A percentile compares a stretch with the other conserved stretches of the same genome.
These are phyloP conservation scores for Geotrypetes seraphini DNA, from an alignment of 2,797 vertebrate species.

Conservation along the genomic window DNA sequence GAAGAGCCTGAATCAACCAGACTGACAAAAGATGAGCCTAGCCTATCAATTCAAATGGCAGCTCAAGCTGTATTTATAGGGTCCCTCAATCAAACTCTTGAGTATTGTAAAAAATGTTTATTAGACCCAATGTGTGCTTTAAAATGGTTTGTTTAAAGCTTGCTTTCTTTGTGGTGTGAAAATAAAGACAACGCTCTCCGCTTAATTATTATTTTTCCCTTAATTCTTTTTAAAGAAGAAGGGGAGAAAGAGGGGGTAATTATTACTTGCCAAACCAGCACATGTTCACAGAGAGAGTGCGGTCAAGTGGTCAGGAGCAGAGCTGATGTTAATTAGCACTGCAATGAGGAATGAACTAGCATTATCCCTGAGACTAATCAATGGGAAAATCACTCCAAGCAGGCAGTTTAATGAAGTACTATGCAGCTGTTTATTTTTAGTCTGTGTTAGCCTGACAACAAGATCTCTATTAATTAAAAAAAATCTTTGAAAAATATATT, in stretches of 20 bases:
- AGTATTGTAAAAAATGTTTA: conserved; percentile 16
- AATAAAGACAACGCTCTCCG: conserved; percentile 8
- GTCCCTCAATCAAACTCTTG: conserved; percentile 23
- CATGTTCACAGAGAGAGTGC: conserved; percentile 51
- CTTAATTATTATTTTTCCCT: conserved; percentile 21
- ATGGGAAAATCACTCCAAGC: conserved; percentile 88
- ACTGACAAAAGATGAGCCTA: conserved; percentile 11
- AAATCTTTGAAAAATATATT: conserved; percentile 22
- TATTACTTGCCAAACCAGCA: conserved; percentile 47
- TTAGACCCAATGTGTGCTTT: conserved; percentile 4
- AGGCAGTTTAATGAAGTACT: conserved; percentile 71
- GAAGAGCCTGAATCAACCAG: conserved; percentile 24
- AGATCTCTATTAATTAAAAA: conserved; percentile 43
- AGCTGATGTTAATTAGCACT: conserved; percentile 83
- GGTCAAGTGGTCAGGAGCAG: conserved; percentile 76
- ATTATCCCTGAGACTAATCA: conserved; percentile 92
- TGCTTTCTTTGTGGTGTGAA: conserved; percentile 14
- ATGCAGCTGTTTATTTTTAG: conserved; percentile 80
- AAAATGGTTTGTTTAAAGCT: conserved; percentile 25
- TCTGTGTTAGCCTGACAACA: conserved; percentile 46
- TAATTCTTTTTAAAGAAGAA: conserved; percentile 32
- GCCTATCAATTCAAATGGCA: conserved; percentile 15
- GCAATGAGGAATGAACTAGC: conserved; percentile 82
- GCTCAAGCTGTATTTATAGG: conserved; percentile 20
- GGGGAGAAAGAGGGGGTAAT: background rate